phyloP scores from a whole-genome alignment of 2,797 vertebrate genomes.

The Sparidentex hasta region DNA sequence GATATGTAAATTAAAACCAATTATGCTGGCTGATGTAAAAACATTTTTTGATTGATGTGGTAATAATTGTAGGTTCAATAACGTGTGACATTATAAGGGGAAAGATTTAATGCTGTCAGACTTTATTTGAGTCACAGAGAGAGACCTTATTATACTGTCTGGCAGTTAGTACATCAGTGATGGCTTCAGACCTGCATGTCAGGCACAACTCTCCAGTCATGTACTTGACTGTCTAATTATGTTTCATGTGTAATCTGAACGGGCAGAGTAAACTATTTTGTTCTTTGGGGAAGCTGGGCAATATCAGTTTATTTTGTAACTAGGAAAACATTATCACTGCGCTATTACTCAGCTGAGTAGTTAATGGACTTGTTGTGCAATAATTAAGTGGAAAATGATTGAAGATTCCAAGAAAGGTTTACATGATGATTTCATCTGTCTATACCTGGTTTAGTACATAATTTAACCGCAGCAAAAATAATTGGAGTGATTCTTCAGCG shows the following conservation, averaged over 20 bases:
- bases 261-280: not conserved
- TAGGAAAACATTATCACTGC: not conserved
- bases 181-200: constrained; percentile 14
- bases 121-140: constrained; percentile 29
- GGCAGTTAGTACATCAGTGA: constrained; percentile 17
- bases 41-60: constrained; percentile 31
- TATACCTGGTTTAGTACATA: not conserved
- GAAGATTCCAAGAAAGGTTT: not conserved
- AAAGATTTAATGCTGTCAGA: constrained; percentile 20
- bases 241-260: not conserved
- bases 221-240: not conserved
- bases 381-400: not conserved
- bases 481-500: not conserved
- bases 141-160: constrained; percentile 22
- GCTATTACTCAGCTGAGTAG: not conserved
- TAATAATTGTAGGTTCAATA: constrained; percentile 37
- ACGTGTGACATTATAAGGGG: constrained; percentile 12
- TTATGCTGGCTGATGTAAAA: constrained; percentile 10
- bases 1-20: constrained; percentile 31
- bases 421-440: not conserved
- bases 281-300: not conserved
- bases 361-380: not conserved
- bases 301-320: not conserved
- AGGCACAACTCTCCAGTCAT: not conserved
- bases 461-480: not conserved